These are phyloP conservation scores for Cantharis rufa DNA, from an alignment of 2,888 invertebrate species.

Conservation along the genomic window DNA sequence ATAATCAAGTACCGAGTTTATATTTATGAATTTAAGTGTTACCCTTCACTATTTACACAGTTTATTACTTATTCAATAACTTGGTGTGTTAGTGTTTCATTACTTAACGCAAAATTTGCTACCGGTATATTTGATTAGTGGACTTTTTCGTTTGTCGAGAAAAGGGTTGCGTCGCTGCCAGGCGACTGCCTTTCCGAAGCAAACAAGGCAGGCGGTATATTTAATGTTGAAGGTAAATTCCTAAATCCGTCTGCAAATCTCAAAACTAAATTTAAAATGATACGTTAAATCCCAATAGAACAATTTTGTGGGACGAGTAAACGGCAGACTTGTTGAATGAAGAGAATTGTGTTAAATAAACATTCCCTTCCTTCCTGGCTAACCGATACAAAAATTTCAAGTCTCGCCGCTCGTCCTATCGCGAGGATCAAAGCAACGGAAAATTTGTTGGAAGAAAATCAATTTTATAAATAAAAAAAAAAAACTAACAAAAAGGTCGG, in stretches of 20 bases:
- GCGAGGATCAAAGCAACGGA: neutral
- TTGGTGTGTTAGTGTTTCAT: neutral
- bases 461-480: neutral
- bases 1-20: conserved; percentile 27
- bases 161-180: neutral
- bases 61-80: neutral
- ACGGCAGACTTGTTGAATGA: neutral
- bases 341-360: neutral
- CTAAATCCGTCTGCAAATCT: neutral
- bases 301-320: neutral
- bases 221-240: neutral
- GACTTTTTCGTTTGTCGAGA: neutral
- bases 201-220: neutral
- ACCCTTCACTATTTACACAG: neutral
- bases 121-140: neutral
- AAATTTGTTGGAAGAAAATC: neutral
- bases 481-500: neutral
- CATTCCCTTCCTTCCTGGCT: neutral
- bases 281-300: neutral
- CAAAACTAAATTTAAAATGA: conserved; percentile 1
- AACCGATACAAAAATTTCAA: neutral
- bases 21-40: conserved; percentile 18
- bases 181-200: neutral
- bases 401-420: too few relatives aligned
- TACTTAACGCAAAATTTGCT: neutral